phyloP scores from a whole-genome alignment of 35 echinoderm and acorn worm genomes.

The Stichopus chloronotus region DNA sequence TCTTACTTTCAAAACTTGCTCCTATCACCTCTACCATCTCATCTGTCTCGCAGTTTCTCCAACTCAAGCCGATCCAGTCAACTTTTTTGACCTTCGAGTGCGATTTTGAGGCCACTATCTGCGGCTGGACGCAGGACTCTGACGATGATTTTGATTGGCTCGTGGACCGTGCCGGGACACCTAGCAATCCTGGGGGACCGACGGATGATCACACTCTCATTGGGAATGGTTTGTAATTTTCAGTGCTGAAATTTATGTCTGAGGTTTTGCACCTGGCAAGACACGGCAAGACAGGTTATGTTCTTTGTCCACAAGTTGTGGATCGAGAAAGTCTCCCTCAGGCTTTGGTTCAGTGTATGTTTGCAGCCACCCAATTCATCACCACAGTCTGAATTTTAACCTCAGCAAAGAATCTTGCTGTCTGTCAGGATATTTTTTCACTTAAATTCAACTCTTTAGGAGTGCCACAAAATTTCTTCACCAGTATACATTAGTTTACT shows the following conservation, averaged over 20 bases:
- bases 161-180: constrained; percentile 60
- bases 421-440: no score
- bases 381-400: no score
- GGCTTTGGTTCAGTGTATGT: neutral
- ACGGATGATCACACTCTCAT: constrained; percentile 62
- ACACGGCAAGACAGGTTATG: neutral
- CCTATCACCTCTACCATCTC: no score
- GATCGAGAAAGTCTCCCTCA: neutral
- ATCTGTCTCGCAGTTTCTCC: constrained; percentile 10
- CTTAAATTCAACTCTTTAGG: no score
- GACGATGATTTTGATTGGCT: constrained; percentile 75
- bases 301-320: neutral
- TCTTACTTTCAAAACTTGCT: no score
- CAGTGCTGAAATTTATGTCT: neutral
- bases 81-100: constrained; percentile 63
- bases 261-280: neutral
- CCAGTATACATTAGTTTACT: no score
- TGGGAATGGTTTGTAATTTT: constrained; percentile 60
- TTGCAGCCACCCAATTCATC: no score
- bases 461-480: no score
- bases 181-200: constrained; percentile 58
- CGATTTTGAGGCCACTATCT: constrained; percentile 77
- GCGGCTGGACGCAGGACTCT: constrained; percentile 71
- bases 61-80: neutral
- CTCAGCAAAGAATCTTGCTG: no score